These are phyloP conservation scores for Otolemur crassicaudatus DNA, from an alignment of 2,797 vertebrate genomes.

Conservation along the genomic window DNA sequence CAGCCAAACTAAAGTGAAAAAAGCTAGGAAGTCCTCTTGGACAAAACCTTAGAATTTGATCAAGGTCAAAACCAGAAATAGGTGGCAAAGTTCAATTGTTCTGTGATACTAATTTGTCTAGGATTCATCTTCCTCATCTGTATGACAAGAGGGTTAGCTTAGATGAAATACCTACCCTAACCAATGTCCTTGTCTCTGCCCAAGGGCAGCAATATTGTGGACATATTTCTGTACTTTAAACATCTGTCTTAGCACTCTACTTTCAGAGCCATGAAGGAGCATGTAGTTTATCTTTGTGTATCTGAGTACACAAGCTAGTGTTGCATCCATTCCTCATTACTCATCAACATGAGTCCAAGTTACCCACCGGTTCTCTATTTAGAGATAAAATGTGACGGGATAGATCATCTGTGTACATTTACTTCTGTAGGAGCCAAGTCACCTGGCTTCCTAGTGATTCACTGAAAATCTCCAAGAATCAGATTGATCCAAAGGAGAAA, in stretches of 20 bases:
- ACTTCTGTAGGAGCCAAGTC: neutral
- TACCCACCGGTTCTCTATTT: slow-evolving; percentile 77
- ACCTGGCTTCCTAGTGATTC: neutral
- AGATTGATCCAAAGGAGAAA: neutral
- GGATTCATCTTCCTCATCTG: neutral
- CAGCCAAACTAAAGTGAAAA: neutral
- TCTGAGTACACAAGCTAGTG: slow-evolving; percentile 79
- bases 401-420: slow-evolving; percentile 76
- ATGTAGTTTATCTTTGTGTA: slow-evolving; percentile 74
- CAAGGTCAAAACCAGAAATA: neutral
- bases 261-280: slow-evolving; percentile 60
- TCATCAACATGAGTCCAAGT: slow-evolving; percentile 78
- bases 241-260: neutral
- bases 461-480: neutral
- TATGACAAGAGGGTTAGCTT: neutral
- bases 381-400: slow-evolving; percentile 74
- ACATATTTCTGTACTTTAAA: neutral
- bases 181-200: neutral
- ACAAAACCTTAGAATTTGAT: neutral
- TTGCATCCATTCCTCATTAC: slow-evolving; percentile 80
- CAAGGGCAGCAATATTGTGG: neutral
- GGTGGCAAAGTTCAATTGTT: neutral
- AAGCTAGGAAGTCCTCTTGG: neutral
- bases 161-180: neutral
- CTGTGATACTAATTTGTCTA: neutral